These are phyloP conservation scores for Campylorhamphus procurvoides DNA, from an alignment of 2,113 vertebrate genomes.

Conservation along the genomic window DNA sequence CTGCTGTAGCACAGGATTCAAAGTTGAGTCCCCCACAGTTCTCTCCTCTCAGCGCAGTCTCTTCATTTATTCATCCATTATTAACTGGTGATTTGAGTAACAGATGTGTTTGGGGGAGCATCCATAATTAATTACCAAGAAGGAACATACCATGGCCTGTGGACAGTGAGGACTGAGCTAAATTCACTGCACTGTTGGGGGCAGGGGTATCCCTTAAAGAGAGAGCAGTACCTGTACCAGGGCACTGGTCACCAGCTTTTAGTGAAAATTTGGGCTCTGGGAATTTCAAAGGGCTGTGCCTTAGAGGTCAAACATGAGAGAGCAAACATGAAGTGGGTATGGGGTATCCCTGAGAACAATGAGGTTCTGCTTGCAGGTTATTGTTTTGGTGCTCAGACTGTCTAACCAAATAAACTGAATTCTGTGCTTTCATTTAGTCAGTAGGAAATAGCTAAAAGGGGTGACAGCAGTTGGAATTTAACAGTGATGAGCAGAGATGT, in stretches of 20 bases:
- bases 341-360: not conserved
- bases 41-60: constrained; percentile 30
- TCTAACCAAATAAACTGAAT: not conserved
- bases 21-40: constrained; percentile 53
- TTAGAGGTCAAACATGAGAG: not conserved
- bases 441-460: not conserved
- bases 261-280: not conserved
- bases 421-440: not conserved
- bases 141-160: not conserved
- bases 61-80: constrained; percentile 67
- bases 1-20: constrained; percentile 38
- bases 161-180: not conserved
- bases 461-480: not conserved
- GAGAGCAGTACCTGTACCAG: not conserved
- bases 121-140: constrained; percentile 59
- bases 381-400: not conserved
- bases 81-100: constrained; percentile 68
- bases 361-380: not conserved
- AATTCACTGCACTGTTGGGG: not conserved
- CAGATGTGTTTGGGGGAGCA: not conserved
- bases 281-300: not conserved
- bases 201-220: not conserved
- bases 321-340: not conserved
- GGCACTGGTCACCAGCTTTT: not conserved
- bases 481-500: not conserved